Percentiles rank a stretch among this genome's conserved stretches.
phyloP scores from a whole-genome alignment of 2,888 invertebrate species.

The Drosophila paracracens region DNA sequence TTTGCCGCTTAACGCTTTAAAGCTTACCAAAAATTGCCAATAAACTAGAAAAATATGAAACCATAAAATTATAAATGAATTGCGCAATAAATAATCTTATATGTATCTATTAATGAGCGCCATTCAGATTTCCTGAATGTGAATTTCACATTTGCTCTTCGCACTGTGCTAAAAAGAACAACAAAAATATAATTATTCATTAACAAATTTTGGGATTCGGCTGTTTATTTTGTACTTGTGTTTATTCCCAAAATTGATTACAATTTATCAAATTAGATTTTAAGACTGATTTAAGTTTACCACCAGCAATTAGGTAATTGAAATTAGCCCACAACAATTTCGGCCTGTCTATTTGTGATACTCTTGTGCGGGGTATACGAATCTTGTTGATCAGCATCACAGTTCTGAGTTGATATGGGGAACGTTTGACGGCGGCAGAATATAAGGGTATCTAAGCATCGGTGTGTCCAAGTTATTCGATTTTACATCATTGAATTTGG shows the following conservation, averaged over 20 bases:
- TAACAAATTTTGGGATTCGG: neutral
- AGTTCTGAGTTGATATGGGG: neutral
- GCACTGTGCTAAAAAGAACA: neutral
- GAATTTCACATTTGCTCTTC: neutral
- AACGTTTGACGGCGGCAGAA: neutral
- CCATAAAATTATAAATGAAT: neutral
- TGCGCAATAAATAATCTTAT: neutral
- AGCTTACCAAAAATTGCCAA: neutral
- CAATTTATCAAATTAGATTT: constrained; percentile 58
- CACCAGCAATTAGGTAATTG: constrained; percentile 49
- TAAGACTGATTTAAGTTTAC: constrained; percentile 33
- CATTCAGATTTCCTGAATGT: neutral
- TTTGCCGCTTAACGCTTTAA: neutral
- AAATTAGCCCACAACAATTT: constrained; percentile 32
- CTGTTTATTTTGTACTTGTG: constrained; percentile 27
- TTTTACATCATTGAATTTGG: constrained; percentile 10
- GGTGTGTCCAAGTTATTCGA: neutral
- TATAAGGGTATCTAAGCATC: neutral
- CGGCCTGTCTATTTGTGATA: constrained; percentile 13
- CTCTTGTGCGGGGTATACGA: neutral
- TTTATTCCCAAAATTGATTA: constrained; percentile 46
- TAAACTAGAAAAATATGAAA: neutral
- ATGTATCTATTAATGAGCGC: neutral
- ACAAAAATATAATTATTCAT: constrained; percentile 22
- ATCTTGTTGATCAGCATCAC: neutral